phyloP scores from a whole-genome alignment of 2,797 vertebrate species.

The Geotrypetes seraphini region DNA sequence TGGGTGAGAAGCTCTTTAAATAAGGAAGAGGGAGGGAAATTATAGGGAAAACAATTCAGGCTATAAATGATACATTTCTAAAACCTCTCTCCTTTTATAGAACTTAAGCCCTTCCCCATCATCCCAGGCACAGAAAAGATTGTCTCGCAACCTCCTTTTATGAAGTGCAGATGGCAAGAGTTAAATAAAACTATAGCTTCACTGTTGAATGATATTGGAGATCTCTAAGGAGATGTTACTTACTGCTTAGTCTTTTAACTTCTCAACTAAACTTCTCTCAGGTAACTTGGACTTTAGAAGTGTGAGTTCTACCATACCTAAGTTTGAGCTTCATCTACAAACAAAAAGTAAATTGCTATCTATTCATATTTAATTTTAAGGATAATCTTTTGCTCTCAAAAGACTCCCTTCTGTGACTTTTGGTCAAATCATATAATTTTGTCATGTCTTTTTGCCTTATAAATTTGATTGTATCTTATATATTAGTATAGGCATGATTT shows the following conservation, averaged over 20 bases:
- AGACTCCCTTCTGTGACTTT: constrained; percentile 30
- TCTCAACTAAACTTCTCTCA: too few relatives aligned
- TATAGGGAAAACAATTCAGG: constrained; percentile 15
- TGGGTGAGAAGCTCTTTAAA: constrained; percentile 17
- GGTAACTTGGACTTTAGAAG: constrained; percentile 19
- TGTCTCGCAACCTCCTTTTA: neutral
- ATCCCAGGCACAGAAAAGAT: neutral
- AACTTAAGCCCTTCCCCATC: neutral
- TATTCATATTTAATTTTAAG: constrained; percentile 47
- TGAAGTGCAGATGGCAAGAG: constrained; percentile 1
- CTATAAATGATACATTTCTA: constrained; percentile 16
- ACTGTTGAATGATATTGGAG: constrained; percentile 8
- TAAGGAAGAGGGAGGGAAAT: constrained; percentile 8
- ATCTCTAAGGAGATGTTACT: neutral
- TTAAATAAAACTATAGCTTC: constrained; percentile 2
- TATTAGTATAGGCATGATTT: too few relatives aligned
- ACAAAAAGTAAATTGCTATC: constrained; percentile 43
- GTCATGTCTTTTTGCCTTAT: constrained; percentile 41
- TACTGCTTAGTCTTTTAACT: constrained; percentile 15
- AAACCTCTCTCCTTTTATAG: constrained; percentile 14
- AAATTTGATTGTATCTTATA: constrained; percentile 43
- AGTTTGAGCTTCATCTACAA: constrained; percentile 42
- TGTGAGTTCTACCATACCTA: constrained; percentile 42
- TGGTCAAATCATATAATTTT: constrained; percentile 25
- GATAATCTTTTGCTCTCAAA: constrained; percentile 41